Base-by-base conservation (phyloP, 2,888 invertebrate species). In the Agriopis marginaria region DNA sequence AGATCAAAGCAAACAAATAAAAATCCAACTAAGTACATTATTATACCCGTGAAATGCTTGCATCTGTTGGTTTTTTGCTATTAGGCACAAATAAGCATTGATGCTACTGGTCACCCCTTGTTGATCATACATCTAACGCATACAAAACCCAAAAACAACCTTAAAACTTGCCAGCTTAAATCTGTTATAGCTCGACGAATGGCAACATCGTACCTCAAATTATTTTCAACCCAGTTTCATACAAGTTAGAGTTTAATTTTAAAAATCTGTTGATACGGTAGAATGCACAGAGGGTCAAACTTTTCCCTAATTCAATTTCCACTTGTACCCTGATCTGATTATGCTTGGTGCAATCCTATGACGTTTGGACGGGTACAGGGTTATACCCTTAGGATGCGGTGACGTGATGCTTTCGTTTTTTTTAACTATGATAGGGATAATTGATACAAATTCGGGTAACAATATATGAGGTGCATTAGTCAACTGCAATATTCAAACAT, bases 41-140 rank as follows among this genome's bases (percentile, higher is more conserved):
- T 91, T 90, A 92, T 90, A 92, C 89, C 93, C 92, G 92, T 94
- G 92, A 93, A 94, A 93, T 92, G 90, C 83, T 85, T 93, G 85
- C 93, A 94, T 93, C 93, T 94, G 93, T 90, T 92, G 91, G 86
- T 91, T 92, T 93, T 87, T 93, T 91, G 87, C 89, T 90, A 93
- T 93, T 92, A 93, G 88, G 89, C 88, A 88, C 92, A 92, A 92
- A 93, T 92, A 92, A 89, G 87, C 89, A 90, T 88, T 91, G 92
- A 91, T 90, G 89, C 86, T 79, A 71, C 82, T 82, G 84, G 83
- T 84, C 87, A 84, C 89, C 89, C 89, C 82, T 82, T 75, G 75
- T 70, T 75, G 75, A 75, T 59, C 75, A 76, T 63, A 68, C 61
- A 77, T 70, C 61, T 7, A 6, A 32, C 6, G 9, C 9, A 2